Evolutionary conservation across 2,113 vertebrate genomes (phyloP).

Genomic region (Ailurus styani): DNA sequence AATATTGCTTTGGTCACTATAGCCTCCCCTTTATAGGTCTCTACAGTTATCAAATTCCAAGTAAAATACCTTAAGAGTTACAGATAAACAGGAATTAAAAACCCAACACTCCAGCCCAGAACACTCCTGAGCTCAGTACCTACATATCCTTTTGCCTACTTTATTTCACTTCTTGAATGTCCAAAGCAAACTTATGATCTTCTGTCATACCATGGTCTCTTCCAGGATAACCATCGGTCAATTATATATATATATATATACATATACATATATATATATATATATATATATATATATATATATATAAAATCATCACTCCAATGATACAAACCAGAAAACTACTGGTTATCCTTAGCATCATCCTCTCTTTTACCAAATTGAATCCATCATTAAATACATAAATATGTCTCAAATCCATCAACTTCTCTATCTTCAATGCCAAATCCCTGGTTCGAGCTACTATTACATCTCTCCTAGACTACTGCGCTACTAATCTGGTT

Average conservation of each 20-base stretch:
- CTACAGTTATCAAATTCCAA: background rate
- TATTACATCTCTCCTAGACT: background rate
- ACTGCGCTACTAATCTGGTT: constrained; percentile 49
- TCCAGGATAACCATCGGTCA: background rate
- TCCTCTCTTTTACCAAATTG: background rate
- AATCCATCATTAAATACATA: background rate
- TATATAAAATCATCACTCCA: background rate
- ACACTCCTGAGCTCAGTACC: background rate
- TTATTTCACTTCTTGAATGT: background rate
- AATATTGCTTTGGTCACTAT: background rate
- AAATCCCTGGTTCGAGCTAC: background rate
- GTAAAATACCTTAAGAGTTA: constrained; percentile 16
- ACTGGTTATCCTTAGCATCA: background rate
- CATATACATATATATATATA: background rate
- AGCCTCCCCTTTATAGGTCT: background rate
- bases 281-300: background rate
- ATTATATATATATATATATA: background rate
- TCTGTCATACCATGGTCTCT: background rate
- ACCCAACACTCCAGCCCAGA: background rate
- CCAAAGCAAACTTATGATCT: background rate
- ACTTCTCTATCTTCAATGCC: background rate
- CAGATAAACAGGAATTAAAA: background rate
- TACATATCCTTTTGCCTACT: background rate
- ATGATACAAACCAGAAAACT: background rate
- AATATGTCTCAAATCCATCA: background rate